Base-by-base conservation (phyloP, 2,797 vertebrate genomes). In the Phaenicophaeus curvirostris region DNA sequence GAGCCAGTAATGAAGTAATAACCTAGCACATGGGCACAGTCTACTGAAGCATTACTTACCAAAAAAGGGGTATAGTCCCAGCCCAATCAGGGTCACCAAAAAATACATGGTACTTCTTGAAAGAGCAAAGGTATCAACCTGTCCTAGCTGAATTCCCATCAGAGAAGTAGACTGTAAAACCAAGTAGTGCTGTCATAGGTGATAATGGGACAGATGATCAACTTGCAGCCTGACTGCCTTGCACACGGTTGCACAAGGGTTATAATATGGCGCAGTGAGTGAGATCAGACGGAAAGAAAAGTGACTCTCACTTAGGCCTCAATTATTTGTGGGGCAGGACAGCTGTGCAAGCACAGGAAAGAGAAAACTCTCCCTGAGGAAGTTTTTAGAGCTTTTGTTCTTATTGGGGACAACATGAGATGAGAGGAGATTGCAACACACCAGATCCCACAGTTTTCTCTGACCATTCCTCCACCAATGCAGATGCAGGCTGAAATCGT, bases 401-500 rank as follows among this genome's bases (percentile, higher is more conserved):
- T 72, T 69, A 51, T 41, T 66, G 86, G 23, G 39, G 44, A 44
- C 23, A 68, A 59, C 17, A 54, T 0, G 6, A 15, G 28, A 67
- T 62, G 27, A 72, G n/a, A 87, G 6, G 13, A 74, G 11, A 83
- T 9, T 27, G 25, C 33, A 93, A 73, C 8, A 11, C 8, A 19
- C 15, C 25, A 78, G 33, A 21, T 81, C 15, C 13, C 24, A 25
- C 2, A 0, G 39, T 23, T 46, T 74, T 67, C 31, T 65, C 55
- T 68, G 53, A 59, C 25, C 54, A 37, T 24, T 87, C 25, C 14
- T 87, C n/a, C 16, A 75, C 11, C 16, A 78, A 35, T 30, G 58
- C 0, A 46, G 31, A 48, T 23, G 63, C 0, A 0, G 67, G 58
- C 13, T 65, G 28, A 77, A 53, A 31, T 27, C 0, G 0, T 27